Base-by-base conservation (phyloP, 1,140 invertebrate genomes). In the Zaprionus lachaisei region DNA sequence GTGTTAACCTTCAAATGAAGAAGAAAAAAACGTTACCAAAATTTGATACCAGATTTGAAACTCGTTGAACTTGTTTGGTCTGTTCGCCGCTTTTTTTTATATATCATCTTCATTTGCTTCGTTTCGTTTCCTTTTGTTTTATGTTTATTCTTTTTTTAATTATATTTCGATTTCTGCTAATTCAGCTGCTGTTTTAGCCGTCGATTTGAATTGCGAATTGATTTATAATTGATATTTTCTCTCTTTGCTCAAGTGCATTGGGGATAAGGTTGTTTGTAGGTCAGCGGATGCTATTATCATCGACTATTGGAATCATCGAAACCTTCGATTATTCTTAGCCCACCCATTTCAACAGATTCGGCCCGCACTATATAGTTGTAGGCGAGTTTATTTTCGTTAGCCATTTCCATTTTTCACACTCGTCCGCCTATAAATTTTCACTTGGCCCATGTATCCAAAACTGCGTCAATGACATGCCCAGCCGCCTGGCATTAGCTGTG, bases 391-490 rank as follows among this genome's bases (percentile, higher is more conserved):
- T 89, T 89, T 89, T 89, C 55, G 85, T 90, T 71, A 74, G 49
- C 41, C 41, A 47, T 17, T 47, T 47, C 41, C 70, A 37, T 71
- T 87, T 89, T 81, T 76, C 85, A 90, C 85, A 84, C 57, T 58
- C 38, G 68, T 58, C 63, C 62, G 78, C 56, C 72, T 68, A 89
- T 90, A 79, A 89, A 90, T 90, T 90, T 79, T 22, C 49, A 26
- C 31, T 31, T 67, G 11, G n/a, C 70, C 22, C 44, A 60, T 41
- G 66, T 38, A 75, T 71, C 72, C 67, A 67, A 64, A 76, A 85
- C 85, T 89, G 85, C 85, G 85, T 90, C 85, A 89, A 90, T 89
- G 85, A 90, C 85, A 90, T 73, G 80, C 56, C 78, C 63, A 69
- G 51, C 81, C 71, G 77, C 61, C 74, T 66, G 67, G 51, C 72